phyloP scores from a whole-genome alignment of 1,140 invertebrate genomes.

The Acromyrmex charruanus region DNA sequence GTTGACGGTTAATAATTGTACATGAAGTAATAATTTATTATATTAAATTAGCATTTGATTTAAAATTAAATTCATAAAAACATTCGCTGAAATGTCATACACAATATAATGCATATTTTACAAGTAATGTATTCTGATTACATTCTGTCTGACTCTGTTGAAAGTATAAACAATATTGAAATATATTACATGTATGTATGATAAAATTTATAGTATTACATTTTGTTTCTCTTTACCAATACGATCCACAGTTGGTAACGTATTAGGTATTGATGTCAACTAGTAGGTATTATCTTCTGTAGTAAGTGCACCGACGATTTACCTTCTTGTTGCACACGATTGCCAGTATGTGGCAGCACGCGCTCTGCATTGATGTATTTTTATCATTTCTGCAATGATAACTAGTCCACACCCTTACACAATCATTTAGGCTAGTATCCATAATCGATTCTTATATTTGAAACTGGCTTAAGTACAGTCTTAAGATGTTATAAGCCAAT shows the following conservation, averaged over 20 bases:
- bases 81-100: background rate
- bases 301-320: background rate
- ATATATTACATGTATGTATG: background rate
- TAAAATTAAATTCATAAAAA: background rate
- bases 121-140: background rate
- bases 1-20: background rate
- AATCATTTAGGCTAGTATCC: background rate
- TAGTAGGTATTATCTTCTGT: constrained; percentile 31
- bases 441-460: too few species aligned
- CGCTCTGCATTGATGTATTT: constrained; percentile 20
- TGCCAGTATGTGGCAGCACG: constrained; percentile 54
- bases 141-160: background rate
- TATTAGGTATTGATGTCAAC: background rate
- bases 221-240: background rate
- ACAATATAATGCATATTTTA: background rate
- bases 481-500: too few species aligned
- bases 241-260: constrained; percentile 39
- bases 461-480: too few species aligned
- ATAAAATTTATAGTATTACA: background rate
- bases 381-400: background rate
- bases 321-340: constrained; percentile 33
- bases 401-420: background rate
- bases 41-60: background rate
- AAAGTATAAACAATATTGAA: background rate
- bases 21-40: background rate